These are phyloP conservation scores for Camponotus fellah DNA, from an alignment of 2,888 invertebrate species.

Conservation along the genomic window DNA sequence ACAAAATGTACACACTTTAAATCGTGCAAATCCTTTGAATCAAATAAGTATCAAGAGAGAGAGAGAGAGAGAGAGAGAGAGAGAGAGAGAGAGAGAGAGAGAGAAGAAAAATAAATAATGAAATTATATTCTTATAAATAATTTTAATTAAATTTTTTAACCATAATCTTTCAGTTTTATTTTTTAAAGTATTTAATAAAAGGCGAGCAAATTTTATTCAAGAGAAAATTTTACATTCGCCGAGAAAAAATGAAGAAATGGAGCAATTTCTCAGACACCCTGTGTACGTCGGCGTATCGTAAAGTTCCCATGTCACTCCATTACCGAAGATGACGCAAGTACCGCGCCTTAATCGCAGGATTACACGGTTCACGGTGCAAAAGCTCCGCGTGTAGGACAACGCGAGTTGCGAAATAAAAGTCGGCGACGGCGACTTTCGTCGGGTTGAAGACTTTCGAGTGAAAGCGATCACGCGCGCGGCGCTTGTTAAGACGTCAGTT, in stretches of 20 bases:
- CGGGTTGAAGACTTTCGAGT: slow-evolving; percentile 68
- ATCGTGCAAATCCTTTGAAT: background rate
- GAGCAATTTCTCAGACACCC: background rate
- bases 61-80: background rate
- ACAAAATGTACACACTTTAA: background rate
- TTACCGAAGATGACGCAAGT: slow-evolving; percentile 48
- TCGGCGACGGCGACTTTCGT: slow-evolving; percentile 23
- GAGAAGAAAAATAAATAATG: background rate
- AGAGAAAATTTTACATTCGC: background rate
- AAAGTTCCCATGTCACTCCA: slow-evolving; percentile 37
- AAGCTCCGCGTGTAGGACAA: slow-evolving; percentile 22
- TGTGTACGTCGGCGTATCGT: background rate
- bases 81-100: background rate
- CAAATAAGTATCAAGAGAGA: background rate
- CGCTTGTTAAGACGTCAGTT: slow-evolving; percentile 69
- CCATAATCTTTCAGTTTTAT: background rate
- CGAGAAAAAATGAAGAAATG: background rate
- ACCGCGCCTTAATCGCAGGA: slow-evolving; percentile 40
- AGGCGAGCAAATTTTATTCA: background rate
- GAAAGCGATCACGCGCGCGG: slow-evolving; percentile 67
- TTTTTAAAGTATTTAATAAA: background rate
- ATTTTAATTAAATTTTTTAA: background rate
- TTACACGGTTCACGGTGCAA: slow-evolving; percentile 36
- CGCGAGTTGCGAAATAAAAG: slow-evolving; percentile 43
- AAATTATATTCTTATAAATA: background rate